These are phyloP conservation scores for Psylliodes chrysocephalus DNA, from an alignment of 2,888 invertebrate species.

Conservation along the genomic window DNA sequence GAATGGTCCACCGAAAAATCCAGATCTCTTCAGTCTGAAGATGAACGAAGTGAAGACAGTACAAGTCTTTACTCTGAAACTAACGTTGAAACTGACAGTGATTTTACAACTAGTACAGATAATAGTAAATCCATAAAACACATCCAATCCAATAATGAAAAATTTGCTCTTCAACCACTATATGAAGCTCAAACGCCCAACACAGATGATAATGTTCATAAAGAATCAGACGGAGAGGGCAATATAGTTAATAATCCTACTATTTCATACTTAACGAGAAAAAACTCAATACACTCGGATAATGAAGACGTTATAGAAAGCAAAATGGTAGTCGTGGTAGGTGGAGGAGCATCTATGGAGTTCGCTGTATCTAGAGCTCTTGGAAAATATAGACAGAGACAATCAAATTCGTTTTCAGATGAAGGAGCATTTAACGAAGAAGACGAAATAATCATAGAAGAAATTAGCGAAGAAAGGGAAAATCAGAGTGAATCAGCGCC, in stretches of 20 bases:
- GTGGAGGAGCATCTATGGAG: constrained; percentile 78
- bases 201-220: constrained; percentile 69
- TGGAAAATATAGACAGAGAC: constrained; percentile 80
- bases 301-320: constrained; percentile 67
- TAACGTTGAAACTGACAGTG: constrained; percentile 69
- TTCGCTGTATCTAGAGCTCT: constrained; percentile 85
- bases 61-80: constrained; percentile 74
- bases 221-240: constrained; percentile 70
- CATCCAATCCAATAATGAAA: constrained; percentile 34
- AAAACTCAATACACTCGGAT: constrained; percentile 67
- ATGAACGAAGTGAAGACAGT: constrained; percentile 69
- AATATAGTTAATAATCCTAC: constrained; percentile 71
- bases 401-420: constrained; percentile 77
- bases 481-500: constrained; percentile 36
- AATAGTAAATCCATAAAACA: constrained; percentile 50
- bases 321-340: constrained; percentile 66
- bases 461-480: constrained; percentile 48
- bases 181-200: constrained; percentile 41
- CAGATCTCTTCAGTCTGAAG: constrained; percentile 78
- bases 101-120: constrained; percentile 72
- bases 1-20: constrained; percentile 75
- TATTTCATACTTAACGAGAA: constrained; percentile 78
- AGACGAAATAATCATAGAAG: constrained; percentile 53
- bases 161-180: constrained; percentile 44
- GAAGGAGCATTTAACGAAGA: constrained; percentile 67